Evolutionary conservation across 2,797 vertebrate species (phyloP), one percentile per base, ranked within the genome.

Genomic region (Delichon dasypus): DNA sequence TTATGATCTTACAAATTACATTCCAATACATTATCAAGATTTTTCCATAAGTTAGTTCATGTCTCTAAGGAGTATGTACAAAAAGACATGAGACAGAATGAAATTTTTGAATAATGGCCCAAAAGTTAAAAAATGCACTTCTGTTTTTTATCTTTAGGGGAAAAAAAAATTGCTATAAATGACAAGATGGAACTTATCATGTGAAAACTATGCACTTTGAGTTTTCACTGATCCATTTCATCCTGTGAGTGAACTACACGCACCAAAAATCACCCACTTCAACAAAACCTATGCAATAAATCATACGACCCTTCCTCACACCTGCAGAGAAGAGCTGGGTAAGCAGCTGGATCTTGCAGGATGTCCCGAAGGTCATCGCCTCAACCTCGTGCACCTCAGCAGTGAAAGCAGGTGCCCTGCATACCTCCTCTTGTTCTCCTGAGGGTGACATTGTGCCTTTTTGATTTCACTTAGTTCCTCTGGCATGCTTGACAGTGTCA

Each of bases 301-400:
- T 78, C 61, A 40, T 25, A 77, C 0, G 15, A 94, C 85, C 85
- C 85, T 94, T 84, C 60, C 73, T 92, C 76, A 93, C 94, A 95
- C 82, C 94, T 95, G 94, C 92, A 86, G 70, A 84, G 76, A 92
- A 73, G 90, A 84, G 64, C 20, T 54, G 65, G 67, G 27, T 87
- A 80, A 93, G 93, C 92, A 92, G 75, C 0, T 61, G 74, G 67
- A 48, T 30, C 54, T 58, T 55, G 70, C 75, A 75, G 47, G 10
- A 22, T 16, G 32, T 79, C 60, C 78, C 4, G 10, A 95, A 94
- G 81, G 90, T 94, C 84, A 13, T n/a, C 1, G 1, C 51, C 64
- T 54, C 80, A 51, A 44, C 71, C 57, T 77, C 0, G 0, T 25
- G 60, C 55, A 76, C 7, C 66, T 36, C 16, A 50, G 80, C 45